Percentiles rank a stretch among this genome's conserved stretches.
Conservation (phyloP, 2,797 vertebrate species). For the Falco cherrug region DNA sequence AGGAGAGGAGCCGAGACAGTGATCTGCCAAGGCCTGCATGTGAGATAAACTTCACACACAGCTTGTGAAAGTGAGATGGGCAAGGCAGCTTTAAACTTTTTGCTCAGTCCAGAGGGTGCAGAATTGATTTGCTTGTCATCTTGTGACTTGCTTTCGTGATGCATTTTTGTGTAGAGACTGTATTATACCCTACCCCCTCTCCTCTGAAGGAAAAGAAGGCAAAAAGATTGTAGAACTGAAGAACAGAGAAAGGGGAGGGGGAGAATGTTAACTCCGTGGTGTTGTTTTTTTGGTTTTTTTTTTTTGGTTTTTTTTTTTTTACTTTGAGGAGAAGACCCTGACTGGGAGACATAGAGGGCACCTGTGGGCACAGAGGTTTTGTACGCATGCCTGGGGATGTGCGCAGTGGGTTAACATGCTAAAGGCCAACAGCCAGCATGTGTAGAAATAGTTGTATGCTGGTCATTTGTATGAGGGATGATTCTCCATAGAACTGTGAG, state of each 20-base stretch:
- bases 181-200: not conserved
- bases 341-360: not conserved
- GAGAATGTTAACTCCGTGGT: not conserved
- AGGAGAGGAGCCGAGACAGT: not conserved
- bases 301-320: not conserved
- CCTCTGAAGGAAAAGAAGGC: fast-evolving
- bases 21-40: not conserved
- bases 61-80: not conserved
- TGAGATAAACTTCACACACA: not conserved
- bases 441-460: not conserved
- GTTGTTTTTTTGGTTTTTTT: too few relatives aligned
- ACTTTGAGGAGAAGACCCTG: not conserved
- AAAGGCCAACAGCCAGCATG: not conserved
- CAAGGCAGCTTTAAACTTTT: not conserved
- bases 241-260: not conserved
- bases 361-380: not conserved
- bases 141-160: not conserved
- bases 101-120: not conserved
- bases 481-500: not conserved
- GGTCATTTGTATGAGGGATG: not conserved
- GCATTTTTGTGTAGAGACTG: not conserved
- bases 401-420: not conserved
- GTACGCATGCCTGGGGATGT: fast-evolving
- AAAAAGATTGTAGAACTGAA: not conserved
- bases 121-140: not conserved